Percentiles rank a stretch among this genome's conserved stretches.
Evolutionary conservation across 2,797 vertebrate genomes (phyloP).

Genomic region (Darevskia mixta): DNA sequence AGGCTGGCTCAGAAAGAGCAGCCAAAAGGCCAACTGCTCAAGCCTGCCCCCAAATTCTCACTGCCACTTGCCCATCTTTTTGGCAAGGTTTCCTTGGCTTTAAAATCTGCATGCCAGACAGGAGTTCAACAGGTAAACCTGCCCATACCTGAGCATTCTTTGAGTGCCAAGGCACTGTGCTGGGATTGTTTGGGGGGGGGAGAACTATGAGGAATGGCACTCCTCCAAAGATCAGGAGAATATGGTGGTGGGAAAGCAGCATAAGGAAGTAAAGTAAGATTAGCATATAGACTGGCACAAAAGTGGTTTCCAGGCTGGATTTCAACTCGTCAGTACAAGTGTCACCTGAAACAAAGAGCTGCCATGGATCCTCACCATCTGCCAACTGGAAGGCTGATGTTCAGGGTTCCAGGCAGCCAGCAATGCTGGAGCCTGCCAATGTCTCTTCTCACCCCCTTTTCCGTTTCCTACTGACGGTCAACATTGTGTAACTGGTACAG

Average conservation of each 20-base stretch:
- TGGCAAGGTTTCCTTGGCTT: background rate
- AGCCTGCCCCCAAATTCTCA: background rate
- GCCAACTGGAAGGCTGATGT: no score
- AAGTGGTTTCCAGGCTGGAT: background rate
- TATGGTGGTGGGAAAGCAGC: background rate
- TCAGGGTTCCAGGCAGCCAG: no score
- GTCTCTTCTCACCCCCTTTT: no score
- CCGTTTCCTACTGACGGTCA: background rate
- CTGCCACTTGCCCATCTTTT: background rate
- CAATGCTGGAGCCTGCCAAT: no score
- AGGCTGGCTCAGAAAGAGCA: background rate
- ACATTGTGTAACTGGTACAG: background rate
- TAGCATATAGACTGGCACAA: background rate
- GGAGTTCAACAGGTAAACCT: background rate
- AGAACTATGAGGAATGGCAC: background rate
- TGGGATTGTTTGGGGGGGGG: no score
- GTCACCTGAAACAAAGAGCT: no score
- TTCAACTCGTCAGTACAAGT: no score
- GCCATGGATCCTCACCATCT: no score
- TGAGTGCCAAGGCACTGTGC: background rate
- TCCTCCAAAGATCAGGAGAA: no score
- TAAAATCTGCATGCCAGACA: background rate
- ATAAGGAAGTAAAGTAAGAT: background rate
- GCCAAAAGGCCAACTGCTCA: background rate
- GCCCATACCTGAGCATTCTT: background rate